A percentile compares a stretch with the other conserved stretches of the same genome.
Conservation (phyloP, 1,140 invertebrate genomes). For the Dysdera silvatica region DNA sequence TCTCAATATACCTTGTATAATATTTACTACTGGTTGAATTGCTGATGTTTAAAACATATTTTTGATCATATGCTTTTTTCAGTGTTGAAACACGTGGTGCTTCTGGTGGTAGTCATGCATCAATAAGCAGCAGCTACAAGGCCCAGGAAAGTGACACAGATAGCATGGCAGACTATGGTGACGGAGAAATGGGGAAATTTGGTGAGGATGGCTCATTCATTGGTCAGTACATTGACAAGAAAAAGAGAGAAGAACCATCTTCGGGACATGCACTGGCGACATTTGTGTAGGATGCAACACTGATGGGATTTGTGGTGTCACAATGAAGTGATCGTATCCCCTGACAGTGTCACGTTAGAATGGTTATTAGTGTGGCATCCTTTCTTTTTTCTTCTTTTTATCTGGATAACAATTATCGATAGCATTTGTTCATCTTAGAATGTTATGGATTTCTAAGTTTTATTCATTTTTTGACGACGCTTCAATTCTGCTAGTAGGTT, state of each 20-base stretch:
- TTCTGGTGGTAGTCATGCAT: conserved; percentile 46
- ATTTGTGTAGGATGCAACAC: too few species aligned
- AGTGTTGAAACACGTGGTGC: conserved; percentile 18
- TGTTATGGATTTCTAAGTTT: too few species aligned
- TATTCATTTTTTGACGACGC: too few species aligned
- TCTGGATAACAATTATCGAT: too few species aligned
- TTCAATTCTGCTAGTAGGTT: too few species aligned
- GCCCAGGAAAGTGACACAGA: conserved; percentile 76
- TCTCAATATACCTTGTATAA: too few species aligned
- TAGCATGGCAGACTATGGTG: conserved; percentile 96
- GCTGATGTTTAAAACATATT: not conserved
- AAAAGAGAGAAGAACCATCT: conserved; percentile 12
- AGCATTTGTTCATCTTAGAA: too few species aligned
- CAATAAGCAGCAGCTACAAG: conserved; percentile 68
- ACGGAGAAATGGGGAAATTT: conserved; percentile 88
- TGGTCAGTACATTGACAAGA: conserved; percentile 69
- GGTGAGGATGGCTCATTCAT: conserved; percentile 99
- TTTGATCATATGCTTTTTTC: not conserved
- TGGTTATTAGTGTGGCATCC: too few species aligned
- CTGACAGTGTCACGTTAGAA: too few species aligned
- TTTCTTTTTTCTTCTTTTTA: too few species aligned
- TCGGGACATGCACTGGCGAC: conserved; percentile 29
- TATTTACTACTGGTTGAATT: not conserved
- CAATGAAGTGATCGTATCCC: too few species aligned
- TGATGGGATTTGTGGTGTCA: too few species aligned